Conservation (phyloP, 2,113 vertebrate genomes). For the Mastomys coucha region DNA sequence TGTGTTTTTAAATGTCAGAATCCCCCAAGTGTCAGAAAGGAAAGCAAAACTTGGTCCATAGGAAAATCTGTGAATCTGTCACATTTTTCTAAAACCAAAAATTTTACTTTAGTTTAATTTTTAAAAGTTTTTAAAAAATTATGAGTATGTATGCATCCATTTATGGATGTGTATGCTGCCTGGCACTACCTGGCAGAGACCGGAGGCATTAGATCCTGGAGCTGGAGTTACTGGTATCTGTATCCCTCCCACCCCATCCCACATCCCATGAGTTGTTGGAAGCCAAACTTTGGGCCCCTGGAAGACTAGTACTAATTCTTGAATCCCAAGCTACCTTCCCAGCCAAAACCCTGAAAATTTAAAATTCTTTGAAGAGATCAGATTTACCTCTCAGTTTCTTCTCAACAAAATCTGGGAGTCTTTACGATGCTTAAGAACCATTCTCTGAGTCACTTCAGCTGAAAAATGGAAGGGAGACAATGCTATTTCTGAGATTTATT, state of each 20-base stretch:
- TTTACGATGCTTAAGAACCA: not conserved
- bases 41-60: not conserved
- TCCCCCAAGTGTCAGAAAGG: not conserved
- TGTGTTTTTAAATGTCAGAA: not conserved
- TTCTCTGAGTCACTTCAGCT: too few relatives aligned
- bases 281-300: not conserved
- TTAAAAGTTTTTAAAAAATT: not conserved
- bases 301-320: not conserved
- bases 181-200: not conserved
- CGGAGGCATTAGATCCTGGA: not conserved
- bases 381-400: not conserved
- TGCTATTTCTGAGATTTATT: not conserved
- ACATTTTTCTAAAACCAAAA: not conserved
- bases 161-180: not conserved
- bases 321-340: not conserved
- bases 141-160: not conserved
- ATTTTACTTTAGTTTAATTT: not conserved
- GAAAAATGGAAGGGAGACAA: not conserved
- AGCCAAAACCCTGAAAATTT: not conserved
- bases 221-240: not conserved
- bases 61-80: not conserved
- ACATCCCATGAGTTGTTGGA: not conserved
- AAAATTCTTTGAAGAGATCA: not conserved
- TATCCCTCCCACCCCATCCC: fast-evolving
- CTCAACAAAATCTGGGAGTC: not conserved